Percentiles rank a stretch among this genome's conserved stretches.
Conservation (phyloP, 2,113 vertebrate species). For the Odocoileus hemionus region DNA sequence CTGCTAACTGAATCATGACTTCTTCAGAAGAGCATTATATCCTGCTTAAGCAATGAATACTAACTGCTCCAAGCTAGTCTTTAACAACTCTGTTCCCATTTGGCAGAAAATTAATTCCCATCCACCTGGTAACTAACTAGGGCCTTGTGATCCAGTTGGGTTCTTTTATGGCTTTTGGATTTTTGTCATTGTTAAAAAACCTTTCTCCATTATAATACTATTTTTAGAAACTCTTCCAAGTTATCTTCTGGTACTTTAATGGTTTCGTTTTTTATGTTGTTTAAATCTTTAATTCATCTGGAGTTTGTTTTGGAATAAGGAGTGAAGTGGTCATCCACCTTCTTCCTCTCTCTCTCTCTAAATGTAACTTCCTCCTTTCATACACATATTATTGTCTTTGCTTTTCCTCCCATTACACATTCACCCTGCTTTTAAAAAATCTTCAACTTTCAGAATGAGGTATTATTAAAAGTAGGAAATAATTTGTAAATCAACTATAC, state of each 20-base stretch:
- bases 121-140: not conserved
- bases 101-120: not conserved
- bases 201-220: not conserved
- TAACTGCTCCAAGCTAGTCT: not conserved
- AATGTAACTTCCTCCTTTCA: not conserved
- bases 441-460: not conserved
- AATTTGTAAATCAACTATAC: not conserved
- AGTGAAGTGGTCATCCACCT: not conserved
- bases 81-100: not conserved
- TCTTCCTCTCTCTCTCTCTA: not conserved
- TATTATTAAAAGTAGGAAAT: conserved; percentile 5
- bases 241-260: not conserved
- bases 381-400: not conserved
- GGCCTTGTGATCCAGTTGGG: not conserved
- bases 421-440: not conserved
- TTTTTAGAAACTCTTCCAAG: not conserved
- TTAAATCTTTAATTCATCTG: conserved; percentile 17
- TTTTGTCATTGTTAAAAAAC: not conserved
- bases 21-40: not conserved
- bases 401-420: not conserved
- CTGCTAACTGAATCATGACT: not conserved
- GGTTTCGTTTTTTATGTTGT: not conserved
- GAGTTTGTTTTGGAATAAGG: conserved; percentile 3
- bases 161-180: not conserved
- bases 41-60: not conserved